These are phyloP conservation scores for Campylorhamphus procurvoides DNA, from an alignment of 2,113 vertebrate species.

Conservation along the genomic window DNA sequence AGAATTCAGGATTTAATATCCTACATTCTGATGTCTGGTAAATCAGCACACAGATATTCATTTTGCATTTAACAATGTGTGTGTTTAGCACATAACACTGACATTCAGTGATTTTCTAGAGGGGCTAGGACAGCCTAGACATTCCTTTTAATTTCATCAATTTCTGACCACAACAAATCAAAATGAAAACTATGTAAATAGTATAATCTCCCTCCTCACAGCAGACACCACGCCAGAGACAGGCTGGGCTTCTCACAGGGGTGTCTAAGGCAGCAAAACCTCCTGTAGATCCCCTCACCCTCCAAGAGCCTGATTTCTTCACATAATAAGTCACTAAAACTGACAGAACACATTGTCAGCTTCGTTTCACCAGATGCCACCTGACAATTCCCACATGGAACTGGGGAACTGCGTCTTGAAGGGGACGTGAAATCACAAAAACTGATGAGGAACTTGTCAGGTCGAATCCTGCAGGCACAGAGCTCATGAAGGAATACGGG, in stretches of 20 bases:
- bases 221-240: not conserved
- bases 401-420: not conserved
- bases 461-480: not conserved
- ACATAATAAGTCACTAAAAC: not conserved
- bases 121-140: not conserved
- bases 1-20: not conserved
- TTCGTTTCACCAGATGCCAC: slow-evolving; percentile 8
- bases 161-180: not conserved
- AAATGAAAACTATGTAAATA: not conserved
- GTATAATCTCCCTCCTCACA: not conserved
- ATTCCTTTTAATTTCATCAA: accelerated
- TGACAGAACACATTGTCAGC: slow-evolving; percentile 11
- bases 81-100: not conserved
- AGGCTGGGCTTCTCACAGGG: not conserved
- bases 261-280: not conserved
- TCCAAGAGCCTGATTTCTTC: not conserved
- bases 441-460: not conserved
- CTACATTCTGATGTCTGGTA: not conserved
- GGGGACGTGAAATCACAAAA: not conserved
- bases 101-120: not conserved
- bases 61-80: not conserved
- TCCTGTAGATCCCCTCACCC: not conserved
- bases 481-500: not conserved
- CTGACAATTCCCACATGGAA: slow-evolving; percentile 30
- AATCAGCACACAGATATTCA: not conserved